A percentile compares a stretch with the other conserved stretches of the same genome.
phyloP scores from a whole-genome alignment of 2,888 invertebrate species.

The Halictus quadricinctus region DNA sequence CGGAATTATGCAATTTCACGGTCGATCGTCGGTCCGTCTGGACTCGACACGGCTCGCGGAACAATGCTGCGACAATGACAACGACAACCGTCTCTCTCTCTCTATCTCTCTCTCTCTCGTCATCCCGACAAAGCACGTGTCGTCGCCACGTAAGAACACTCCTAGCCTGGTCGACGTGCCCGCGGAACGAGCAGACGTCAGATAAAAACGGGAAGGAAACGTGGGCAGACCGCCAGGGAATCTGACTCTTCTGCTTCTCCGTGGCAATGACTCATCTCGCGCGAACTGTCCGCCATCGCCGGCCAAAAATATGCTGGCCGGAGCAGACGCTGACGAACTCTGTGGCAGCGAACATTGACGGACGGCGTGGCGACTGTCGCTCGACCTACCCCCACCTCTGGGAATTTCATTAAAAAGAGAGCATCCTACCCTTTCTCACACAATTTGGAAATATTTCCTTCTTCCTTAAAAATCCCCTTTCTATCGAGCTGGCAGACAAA shows the following conservation, averaged over 20 bases:
- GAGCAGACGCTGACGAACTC: slow-evolving; percentile 29
- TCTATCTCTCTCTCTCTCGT: too few species aligned
- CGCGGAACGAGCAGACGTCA: slow-evolving; percentile 38
- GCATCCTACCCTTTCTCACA: too few species aligned
- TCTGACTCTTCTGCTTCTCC: slow-evolving; percentile 64
- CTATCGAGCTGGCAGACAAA: too few species aligned
- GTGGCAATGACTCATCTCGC: slow-evolving; percentile 71
- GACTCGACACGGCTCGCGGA: neutral
- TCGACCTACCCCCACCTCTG: neutral
- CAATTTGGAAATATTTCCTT: too few species aligned
- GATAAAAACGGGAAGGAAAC: slow-evolving; percentile 55
- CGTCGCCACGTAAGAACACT: slow-evolving; percentile 28
- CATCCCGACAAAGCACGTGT: slow-evolving; percentile 17
- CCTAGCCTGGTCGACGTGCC: slow-evolving; percentile 9
- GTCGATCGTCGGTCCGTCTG: slow-evolving; percentile 4
- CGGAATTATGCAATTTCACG: slow-evolving; percentile 27
- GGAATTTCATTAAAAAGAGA: neutral
- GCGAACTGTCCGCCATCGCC: slow-evolving; percentile 27
- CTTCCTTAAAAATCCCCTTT: too few species aligned
- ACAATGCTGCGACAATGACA: neutral
- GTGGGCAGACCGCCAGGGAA: slow-evolving; percentile 71
- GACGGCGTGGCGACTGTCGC: neutral
- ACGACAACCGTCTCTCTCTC: neutral
- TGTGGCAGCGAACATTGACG: slow-evolving; percentile 28
- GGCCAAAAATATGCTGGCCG: slow-evolving; percentile 48